These are phyloP conservation scores for Anagyrus pseudococci DNA, from an alignment of 2,888 invertebrate species.

Conservation along the genomic window DNA sequence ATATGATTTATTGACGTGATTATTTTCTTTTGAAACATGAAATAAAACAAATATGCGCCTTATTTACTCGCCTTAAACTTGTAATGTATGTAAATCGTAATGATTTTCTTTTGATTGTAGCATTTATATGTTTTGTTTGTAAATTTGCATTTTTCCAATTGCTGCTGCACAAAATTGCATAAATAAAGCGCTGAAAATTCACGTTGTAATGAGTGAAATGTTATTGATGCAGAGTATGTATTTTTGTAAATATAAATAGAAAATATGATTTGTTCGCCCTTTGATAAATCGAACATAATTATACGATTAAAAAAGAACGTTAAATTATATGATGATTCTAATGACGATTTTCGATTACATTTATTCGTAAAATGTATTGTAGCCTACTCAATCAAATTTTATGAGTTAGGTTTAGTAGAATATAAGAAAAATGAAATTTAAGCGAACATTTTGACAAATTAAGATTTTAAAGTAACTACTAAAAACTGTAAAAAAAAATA, in stretches of 20 bases:
- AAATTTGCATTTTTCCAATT: constrained; percentile 34
- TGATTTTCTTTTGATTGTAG: constrained; percentile 20
- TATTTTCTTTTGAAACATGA: constrained; percentile 14
- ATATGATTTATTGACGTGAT: not conserved
- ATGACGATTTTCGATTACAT: constrained; percentile 32
- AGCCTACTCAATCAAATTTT: constrained; percentile 20
- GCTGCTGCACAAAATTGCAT: constrained; percentile 36
- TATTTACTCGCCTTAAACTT: constrained; percentile 30
- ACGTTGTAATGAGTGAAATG: constrained; percentile 36
- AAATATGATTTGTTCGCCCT: constrained; percentile 33
- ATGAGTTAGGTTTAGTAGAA: constrained; percentile 25
- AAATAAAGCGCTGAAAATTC: constrained; percentile 30
- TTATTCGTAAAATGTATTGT: constrained; percentile 35
- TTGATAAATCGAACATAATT: constrained; percentile 26
- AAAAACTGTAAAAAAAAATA: constrained; percentile 28
- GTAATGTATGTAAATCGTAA: constrained; percentile 25
- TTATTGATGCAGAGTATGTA: constrained; percentile 37
- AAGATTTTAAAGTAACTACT: constrained; percentile 19
- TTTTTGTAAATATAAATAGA: constrained; percentile 39
- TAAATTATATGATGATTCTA: constrained; percentile 36
- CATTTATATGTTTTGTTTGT: constrained; percentile 32
- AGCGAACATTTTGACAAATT: constrained; percentile 32
- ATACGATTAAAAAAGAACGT: constrained; percentile 28
- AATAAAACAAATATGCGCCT: constrained; percentile 21
- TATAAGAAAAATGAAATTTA: constrained; percentile 18